Base-by-base conservation (phyloP, 2,888 invertebrate species). In the Watsonalla binaria region DNA sequence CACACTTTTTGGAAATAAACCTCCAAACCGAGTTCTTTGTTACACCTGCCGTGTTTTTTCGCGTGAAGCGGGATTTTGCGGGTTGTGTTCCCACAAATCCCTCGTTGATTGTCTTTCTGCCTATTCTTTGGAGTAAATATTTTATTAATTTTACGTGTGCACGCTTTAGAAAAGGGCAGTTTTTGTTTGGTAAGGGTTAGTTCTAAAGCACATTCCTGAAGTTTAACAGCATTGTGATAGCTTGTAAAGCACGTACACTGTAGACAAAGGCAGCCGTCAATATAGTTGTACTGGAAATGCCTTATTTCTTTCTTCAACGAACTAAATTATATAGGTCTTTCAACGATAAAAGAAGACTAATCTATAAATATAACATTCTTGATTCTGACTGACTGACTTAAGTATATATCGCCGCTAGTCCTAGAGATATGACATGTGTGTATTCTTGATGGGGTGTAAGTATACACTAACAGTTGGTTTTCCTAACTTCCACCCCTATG, bases 1-100 rank as follows among this genome's bases (percentile, higher is more conserved):
- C 55, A 58, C 59, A 60, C 62, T 66, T 66, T 65, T 68, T 61
- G 58, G 51, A 52, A 63, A 71, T 66, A 66, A 65, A 68, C 60
- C 62, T 53, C 42, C 9, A 42, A 33, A 56, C 61, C 42, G 42
- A 57, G 57, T 59, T 66, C 67, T 67, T 66, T 66, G 62, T 72
- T 63, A 65, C 63, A 65, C 63, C 66, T 72, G 68, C 51, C 52
- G 59, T 56, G 46, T 56, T 56, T 67, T 60, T 65, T 58, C 56
- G 64, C 65, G 57, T 58, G 60, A 61, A 62, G 54, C 53, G 55
- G 66, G 63, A 58, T 63, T 61, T 56, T 46, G 55, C 37, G 60
- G 55, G 54, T 60, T 56, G 54, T 60, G 54, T 64, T 65, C 62
- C 62, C 52, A 57, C 57, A 63, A 63, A 63, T 66, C 63, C 62